Conservation (phyloP, 1,140 invertebrate genomes). For the Lordiphosa collinella region DNA sequence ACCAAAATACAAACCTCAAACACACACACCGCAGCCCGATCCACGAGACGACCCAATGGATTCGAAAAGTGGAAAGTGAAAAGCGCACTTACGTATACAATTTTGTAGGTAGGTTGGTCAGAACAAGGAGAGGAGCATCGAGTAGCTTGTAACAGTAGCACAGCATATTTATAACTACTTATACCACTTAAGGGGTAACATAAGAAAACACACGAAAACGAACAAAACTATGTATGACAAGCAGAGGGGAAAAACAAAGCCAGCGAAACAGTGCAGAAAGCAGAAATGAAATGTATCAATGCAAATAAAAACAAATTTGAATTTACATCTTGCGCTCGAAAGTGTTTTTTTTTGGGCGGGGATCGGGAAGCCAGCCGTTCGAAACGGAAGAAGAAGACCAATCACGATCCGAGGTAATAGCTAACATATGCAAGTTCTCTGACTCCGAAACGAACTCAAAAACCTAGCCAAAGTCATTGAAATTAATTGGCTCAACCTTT, state of each 20-base stretch:
- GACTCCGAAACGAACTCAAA: no score
- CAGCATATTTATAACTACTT: slow-evolving; percentile 45
- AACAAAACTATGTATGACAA: slow-evolving; percentile 23
- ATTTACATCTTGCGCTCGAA: slow-evolving; percentile 10
- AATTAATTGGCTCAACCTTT: no score
- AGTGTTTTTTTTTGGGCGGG: not conserved
- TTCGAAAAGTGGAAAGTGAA: not conserved
- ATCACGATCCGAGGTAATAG: no score
- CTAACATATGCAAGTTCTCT: no score
- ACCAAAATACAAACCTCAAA: slow-evolving; percentile 12
- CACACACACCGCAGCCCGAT: slow-evolving; percentile 7
- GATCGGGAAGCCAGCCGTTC: no score
- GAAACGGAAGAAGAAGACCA: no score
- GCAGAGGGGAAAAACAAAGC: slow-evolving; percentile 5
- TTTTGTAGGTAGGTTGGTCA: slow-evolving; percentile 8
- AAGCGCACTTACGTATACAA: slow-evolving; percentile 6
- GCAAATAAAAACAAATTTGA: slow-evolving; percentile 35
- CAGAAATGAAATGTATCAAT: slow-evolving; percentile 34
- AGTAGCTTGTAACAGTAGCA: slow-evolving; percentile 41
- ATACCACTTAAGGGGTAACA: slow-evolving; percentile 30
- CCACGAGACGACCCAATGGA: slow-evolving; percentile 4
- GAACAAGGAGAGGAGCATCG: slow-evolving; percentile 26
- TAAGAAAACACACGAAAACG: slow-evolving; percentile 16
- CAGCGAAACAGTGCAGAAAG: slow-evolving; percentile 16
- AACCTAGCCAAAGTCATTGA: no score